Base-by-base conservation (phyloP, 2,113 vertebrate species). In the Uria aalge region DNA sequence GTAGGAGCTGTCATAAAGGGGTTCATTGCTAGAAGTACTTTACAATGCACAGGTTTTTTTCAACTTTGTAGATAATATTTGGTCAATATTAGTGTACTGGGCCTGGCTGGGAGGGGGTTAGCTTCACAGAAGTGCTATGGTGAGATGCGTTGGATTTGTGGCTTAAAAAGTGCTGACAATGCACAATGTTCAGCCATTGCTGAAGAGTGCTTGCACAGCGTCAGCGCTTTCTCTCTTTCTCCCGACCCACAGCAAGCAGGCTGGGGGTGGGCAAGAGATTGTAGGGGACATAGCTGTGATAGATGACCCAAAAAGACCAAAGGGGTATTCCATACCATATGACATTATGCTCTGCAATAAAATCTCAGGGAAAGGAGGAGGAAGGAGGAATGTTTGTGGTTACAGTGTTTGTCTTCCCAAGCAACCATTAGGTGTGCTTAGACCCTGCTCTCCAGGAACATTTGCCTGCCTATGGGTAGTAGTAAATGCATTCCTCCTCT, bases 191-290 rank as follows among this genome's bases (percentile, higher is more conserved):
- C 52, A 89, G 32, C 24, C 26, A 41, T 12, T 90, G 60, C 32
- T n/a, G 41, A 89, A 67, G 11, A 24, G 22, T 8, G 16, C 3
- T 43, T 50, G 22, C 71, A 43, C 41, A 23, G 38, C 4, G 5
- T 8, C 45, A 62, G 50, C 0, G 0, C 30, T 71, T 63, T 23
- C 10, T 27, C 29, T 14, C 48, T 48, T 85, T 47, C 14, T 53
- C 21, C 6, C 5, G 34, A 15, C 6, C 4, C 6, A 7, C 38
- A 62, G 27, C 0, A 0, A 59, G 16, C 0, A 18, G 32, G 23
- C 45, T 48, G 24, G 7, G 17, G 23, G 10, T 19, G 43, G 47
- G 41, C 30, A 45, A 50, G 55, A 66, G 17, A 8, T 5, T 40
- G 76, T 38, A 92, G 32, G 10, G 13, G 26, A 48, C 24, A 13